Base-by-base conservation (phyloP, 2,888 invertebrate genomes). In the Drosophila formosana region DNA sequence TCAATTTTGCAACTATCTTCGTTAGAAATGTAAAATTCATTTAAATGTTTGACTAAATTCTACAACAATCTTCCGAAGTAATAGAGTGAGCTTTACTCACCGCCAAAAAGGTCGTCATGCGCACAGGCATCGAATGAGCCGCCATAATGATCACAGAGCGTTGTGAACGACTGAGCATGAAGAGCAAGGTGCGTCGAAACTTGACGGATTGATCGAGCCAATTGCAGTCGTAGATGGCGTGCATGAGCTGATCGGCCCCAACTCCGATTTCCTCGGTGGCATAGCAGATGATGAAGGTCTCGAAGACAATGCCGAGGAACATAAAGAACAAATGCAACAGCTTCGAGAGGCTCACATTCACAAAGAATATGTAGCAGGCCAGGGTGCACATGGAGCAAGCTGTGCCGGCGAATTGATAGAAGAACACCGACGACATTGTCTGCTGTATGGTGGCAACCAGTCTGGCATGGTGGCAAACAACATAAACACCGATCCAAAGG, bases 101-200 rank as follows among this genome's bases (percentile, higher is more conserved):
- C 89, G 92, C 67, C 4, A 94, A 90, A 83, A 94, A 93, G 2
- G 94, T 93, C n/a, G 93, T 92, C 63, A 94, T 88, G 1, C 93
- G 93, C 4, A 94, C 88, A 0, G 94, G 93, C 61, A 94, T 93
- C 53, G 93, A 91, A 51, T 92, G 92, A 0, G 93, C 94, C 4
- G 94, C 94, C 67, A 91, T 93, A 64, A 95, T 92, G 6, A 93
- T 90, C 32, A 93, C 92, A 0, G 93, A 92, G n/a, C 91, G 92
- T 80, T 94, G 94, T 80, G 94, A 93, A 1, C 93, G 92, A 58
- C 93, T 92, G 90, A 95, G 92, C 37, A 94, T 92, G 18, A 94
- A 88, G 52, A 92, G 83, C 3, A 88, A 9, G 8, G 49, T 52
- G 1, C 80, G 90, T 8, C 92, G 92, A 78, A 93, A 94, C 45